Evolutionary conservation across 2,113 vertebrate species (phyloP).

Genomic region (Oncorhynchus tshawytscha): DNA sequence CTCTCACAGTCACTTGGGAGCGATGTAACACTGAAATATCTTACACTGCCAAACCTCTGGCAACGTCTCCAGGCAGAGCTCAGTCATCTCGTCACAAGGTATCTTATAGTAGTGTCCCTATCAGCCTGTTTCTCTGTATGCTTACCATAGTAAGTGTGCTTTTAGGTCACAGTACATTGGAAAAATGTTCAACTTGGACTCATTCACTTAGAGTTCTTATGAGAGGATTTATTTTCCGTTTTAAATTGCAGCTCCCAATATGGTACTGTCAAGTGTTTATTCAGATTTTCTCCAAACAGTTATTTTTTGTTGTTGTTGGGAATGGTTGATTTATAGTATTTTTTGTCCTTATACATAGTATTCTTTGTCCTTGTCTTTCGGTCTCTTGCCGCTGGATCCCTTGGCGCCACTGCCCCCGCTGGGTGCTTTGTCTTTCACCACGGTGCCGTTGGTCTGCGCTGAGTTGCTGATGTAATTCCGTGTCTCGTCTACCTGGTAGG

Average conservation of each 20-base stretch:
- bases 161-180: constrained; percentile 77
- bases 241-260: constrained; percentile 81
- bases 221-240: constrained; percentile 64
- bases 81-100: constrained; percentile 26
- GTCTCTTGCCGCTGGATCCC: constrained; percentile 89
- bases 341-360: constrained; percentile 95
- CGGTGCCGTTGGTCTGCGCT: constrained; percentile 94
- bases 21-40: constrained; percentile 83
- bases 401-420: constrained; percentile 75
- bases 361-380: constrained; percentile 99
- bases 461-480: constrained; percentile 99
- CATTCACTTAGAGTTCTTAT: constrained; percentile 59
- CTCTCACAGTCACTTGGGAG: constrained; percentile 83
- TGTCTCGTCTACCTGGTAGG: constrained; percentile 99
- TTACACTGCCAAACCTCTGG: constrained; percentile 79
- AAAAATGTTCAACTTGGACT: constrained; percentile 75
- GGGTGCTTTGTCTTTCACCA: constrained; percentile 92
- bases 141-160: constrained; percentile 86
- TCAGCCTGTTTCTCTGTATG: constrained; percentile 59
- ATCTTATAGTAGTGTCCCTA: constrained; percentile 51
- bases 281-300: constrained; percentile 54
- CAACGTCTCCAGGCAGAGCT: constrained; percentile 71
- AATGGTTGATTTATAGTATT: constrained; percentile 79
- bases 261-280: constrained; percentile 70
- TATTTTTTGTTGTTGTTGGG: constrained; percentile 45